Conservation (phyloP, 2,888 invertebrate species). For the Eupithecia pulchellata region DNA sequence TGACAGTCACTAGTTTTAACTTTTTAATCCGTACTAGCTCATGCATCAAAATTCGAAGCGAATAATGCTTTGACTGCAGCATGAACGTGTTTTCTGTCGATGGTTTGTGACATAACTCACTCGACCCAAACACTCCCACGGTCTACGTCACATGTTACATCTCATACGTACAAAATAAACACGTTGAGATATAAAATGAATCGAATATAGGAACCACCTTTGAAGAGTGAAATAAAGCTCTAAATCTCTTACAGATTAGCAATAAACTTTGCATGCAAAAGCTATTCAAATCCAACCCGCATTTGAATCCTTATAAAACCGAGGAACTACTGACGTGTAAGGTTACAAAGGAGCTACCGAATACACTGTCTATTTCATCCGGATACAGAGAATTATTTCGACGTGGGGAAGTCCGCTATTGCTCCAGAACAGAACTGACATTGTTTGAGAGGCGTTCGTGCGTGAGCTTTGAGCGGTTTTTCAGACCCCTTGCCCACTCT, state of each 20-base stretch:
- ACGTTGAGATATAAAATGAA: neutral
- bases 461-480: slow-evolving; percentile 35
- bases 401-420: slow-evolving; percentile 41
- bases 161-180: neutral
- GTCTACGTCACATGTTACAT: slow-evolving; percentile 1
- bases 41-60: slow-evolving; percentile 38
- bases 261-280: slow-evolving; percentile 38
- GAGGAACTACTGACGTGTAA: slow-evolving; percentile 36
- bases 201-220: neutral
- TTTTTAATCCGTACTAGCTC: slow-evolving; percentile 37
- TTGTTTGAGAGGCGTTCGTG: slow-evolving; percentile 51
- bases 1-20: slow-evolving; percentile 39
- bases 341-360: slow-evolving; percentile 39
- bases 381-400: slow-evolving; percentile 52
- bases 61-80: slow-evolving; percentile 39
- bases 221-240: slow-evolving; percentile 18
- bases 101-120: slow-evolving; percentile 24
- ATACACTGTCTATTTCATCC: slow-evolving; percentile 35
- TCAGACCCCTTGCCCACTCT: slow-evolving; percentile 18
- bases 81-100: slow-evolving; percentile 33
- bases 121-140: slow-evolving; percentile 6
- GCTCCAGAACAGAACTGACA: slow-evolving; percentile 45
- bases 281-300: slow-evolving; percentile 34
- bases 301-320: slow-evolving; percentile 37
- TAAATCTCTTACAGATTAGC: slow-evolving; percentile 37